A percentile compares a stretch with the other conserved stretches of the same genome.
phyloP scores from a whole-genome alignment of 2,888 invertebrate species.

The Campoplex nolae region DNA sequence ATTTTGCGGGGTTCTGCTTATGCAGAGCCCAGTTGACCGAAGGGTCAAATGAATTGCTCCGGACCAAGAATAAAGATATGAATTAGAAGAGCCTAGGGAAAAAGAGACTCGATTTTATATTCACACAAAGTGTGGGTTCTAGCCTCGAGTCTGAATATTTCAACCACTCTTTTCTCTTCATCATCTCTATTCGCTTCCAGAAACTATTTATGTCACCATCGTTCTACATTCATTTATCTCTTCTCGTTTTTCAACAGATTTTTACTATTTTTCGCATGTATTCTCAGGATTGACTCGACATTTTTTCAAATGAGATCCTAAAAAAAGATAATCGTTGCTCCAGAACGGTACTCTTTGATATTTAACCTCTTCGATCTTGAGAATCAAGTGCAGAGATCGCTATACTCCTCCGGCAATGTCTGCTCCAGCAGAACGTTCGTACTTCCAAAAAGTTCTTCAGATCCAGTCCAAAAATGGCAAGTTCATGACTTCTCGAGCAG shows the following conservation, averaged over 20 bases:
- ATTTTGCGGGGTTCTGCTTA: slow-evolving; percentile 39
- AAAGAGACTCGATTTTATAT: slow-evolving; percentile 51
- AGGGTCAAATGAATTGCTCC: slow-evolving; percentile 66
- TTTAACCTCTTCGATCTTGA: too few species aligned
- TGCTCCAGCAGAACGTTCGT: not conserved
- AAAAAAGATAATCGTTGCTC: too few species aligned
- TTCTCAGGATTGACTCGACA: not conserved
- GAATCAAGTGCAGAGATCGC: too few species aligned
- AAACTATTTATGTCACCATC: not conserved
- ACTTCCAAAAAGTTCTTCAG: not conserved
- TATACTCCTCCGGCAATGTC: not conserved
- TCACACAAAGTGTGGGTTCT: slow-evolving; percentile 42
- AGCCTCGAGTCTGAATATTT: slow-evolving; percentile 54
- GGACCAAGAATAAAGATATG: slow-evolving; percentile 62
- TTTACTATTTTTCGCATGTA: not conserved
- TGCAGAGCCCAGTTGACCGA: slow-evolving; percentile 41
- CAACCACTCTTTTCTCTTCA: not conserved
- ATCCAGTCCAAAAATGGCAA: not conserved
- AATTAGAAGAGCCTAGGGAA: slow-evolving; percentile 52
- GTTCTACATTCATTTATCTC: not conserved
- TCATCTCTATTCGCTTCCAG: not conserved
- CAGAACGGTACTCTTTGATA: too few species aligned
- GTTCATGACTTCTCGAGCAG: too few species aligned
- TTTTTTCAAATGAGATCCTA: too few species aligned
- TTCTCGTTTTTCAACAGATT: not conserved